Conservation (phyloP, 1,140 invertebrate species). For the Lysiphlebus fabarum region DNA sequence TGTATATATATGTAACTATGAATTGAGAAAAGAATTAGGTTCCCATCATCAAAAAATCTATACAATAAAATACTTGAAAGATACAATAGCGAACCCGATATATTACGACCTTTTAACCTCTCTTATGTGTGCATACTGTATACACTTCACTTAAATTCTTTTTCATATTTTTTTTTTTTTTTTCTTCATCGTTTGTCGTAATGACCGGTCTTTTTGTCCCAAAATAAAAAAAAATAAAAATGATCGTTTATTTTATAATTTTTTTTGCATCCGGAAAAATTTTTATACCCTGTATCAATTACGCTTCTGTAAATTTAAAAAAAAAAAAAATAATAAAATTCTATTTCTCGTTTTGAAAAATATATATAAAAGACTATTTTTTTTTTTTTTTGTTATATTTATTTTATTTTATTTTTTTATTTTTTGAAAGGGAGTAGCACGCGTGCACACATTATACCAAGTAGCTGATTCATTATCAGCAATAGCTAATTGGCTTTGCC, state of each 20-base stretch:
- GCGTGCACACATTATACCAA: not conserved
- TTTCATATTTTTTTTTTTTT: no score
- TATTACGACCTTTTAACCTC: slow-evolving; percentile 31
- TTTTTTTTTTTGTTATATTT: slow-evolving; percentile 16
- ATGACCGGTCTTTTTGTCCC: slow-evolving; percentile 7
- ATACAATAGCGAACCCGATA: slow-evolving; percentile 42
- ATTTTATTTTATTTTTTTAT: slow-evolving; percentile 11
- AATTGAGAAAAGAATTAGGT: slow-evolving; percentile 34
- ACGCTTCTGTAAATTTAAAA: no score
- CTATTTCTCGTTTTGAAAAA: no score
- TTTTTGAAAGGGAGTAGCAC: not conserved
- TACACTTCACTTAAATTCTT: slow-evolving; percentile 13
- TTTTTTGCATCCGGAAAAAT: no score
- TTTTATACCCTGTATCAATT: no score
- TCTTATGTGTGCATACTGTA: slow-evolving; percentile 12
- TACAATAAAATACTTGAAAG: slow-evolving; percentile 26
- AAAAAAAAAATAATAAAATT: no score
- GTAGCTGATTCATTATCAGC: slow-evolving; percentile 34
- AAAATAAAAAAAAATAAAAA: not conserved
- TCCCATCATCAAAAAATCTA: slow-evolving; percentile 26
- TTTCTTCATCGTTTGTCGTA: slow-evolving; percentile 4
- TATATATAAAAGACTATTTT: slow-evolving; percentile 7
- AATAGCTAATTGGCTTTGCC: slow-evolving; percentile 44
- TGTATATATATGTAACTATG: slow-evolving; percentile 24
- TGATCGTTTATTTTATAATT: no score